Base-by-base conservation (phyloP, 2,888 invertebrate species). In the Eupithecia centaureata region DNA sequence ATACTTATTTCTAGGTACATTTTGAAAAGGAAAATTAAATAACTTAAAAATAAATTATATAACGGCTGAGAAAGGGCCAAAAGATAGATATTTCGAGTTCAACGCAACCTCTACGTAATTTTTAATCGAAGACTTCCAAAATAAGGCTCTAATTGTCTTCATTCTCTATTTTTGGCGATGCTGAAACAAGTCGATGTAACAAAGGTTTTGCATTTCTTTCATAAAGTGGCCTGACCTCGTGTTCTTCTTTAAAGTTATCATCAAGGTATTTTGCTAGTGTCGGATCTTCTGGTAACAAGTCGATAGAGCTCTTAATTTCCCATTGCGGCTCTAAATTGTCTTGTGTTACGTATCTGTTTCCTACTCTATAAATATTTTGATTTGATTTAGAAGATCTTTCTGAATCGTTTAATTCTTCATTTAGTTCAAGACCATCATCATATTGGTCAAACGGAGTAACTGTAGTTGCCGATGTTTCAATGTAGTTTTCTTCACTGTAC, bases 191-290 rank as follows among this genome's bases (percentile, higher is more conserved):
- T 47, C 47, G 47, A 22, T 47, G 47, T 47, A 47, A 47, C 47
- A 47, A 47, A 18, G 47, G 47, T 47, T 47, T 47, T 47, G 22
- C 10, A 47, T 47, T 47, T 47, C 47, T 47, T 47, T 47, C 47
- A 47, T 22, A 47, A 47, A 47, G 47, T 8, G 22, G 47, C 12
- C 47, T 47, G 12, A 22, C 10, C 22, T 22, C 47, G 22, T 18
- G 47, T 4, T 47, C 22, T 47, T 47, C 47, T 47, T 12, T 22
- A 22, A 18, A 42, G 18, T 18, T 8, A 18, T 10, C 18, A 42
- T 42, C 42, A 8, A 47, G 22, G 22, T 47, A 22, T 47, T 47
- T 47, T 22, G 22, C 1, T 27, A 15, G 7, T 15, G 13, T 52
- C 25, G 27, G 27, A 27, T 52, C 27, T 52, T 27, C 52, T 52